Conservation (phyloP, 2,113 vertebrate species). For the Phainopepla nitens region DNA sequence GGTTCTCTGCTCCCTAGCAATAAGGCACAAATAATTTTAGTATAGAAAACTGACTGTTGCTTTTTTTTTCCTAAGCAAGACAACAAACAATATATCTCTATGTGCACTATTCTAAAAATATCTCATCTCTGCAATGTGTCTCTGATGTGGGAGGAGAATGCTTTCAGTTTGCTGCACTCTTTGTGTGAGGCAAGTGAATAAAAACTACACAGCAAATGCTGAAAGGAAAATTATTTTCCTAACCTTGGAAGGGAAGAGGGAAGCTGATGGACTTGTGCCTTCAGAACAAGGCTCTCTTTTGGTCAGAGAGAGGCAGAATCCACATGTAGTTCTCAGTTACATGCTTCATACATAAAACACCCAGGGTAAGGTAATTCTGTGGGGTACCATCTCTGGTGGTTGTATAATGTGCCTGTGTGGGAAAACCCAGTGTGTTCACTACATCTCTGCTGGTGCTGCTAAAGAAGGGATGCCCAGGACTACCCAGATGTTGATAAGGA, state of each 20-base stretch:
- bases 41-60: conserved; percentile 34
- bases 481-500: neutral
- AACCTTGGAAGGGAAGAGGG: neutral
- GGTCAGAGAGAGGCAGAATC: neutral
- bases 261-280: neutral
- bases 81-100: conserved; percentile 67
- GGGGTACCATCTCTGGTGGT: neutral
- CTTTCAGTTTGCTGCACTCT: conserved; percentile 50
- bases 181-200: conserved; percentile 39
- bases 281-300: neutral
- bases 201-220: conserved; percentile 25
- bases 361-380: neutral
- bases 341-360: neutral
- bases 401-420: neutral
- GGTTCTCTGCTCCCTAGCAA: neutral
- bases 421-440: neutral
- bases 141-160: conserved; percentile 55
- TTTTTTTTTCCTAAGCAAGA: neutral
- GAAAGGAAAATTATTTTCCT: conserved; percentile 27
- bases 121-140: conserved; percentile 50
- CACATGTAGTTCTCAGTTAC: neutral
- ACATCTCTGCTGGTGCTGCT: neutral
- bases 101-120: conserved; percentile 67
- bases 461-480: neutral
- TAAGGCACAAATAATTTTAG: conserved; percentile 57